These are phyloP conservation scores for Neria commutata DNA, from an alignment of 2,888 invertebrate species.

Conservation along the genomic window DNA sequence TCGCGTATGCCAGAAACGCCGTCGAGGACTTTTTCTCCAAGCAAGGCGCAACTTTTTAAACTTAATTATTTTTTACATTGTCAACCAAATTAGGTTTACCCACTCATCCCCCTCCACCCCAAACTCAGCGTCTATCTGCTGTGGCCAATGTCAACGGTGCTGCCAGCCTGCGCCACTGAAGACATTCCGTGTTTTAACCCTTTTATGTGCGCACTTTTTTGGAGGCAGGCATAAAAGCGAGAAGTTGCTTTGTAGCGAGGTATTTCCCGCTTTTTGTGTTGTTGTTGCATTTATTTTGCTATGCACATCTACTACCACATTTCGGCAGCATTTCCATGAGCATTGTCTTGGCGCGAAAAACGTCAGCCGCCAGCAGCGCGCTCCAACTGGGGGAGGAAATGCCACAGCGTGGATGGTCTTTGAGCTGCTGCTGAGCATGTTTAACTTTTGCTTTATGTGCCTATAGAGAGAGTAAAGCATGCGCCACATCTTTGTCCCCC, in stretches of 20 bases:
- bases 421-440: not conserved
- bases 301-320: no score
- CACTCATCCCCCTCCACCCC: slow-evolving; percentile 3
- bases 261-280: not conserved
- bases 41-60: slow-evolving; percentile 35
- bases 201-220: not conserved
- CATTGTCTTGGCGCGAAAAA: no score
- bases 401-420: not conserved
- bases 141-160: not conserved
- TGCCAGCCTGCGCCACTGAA: no score
- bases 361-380: no score
- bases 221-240: not conserved
- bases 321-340: no score
- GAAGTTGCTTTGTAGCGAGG: no score
- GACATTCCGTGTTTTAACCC: not conserved
- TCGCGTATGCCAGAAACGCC: not conserved
- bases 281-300: not conserved
- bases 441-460: no score
- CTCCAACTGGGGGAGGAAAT: no score
- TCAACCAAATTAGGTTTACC: slow-evolving; percentile 28
- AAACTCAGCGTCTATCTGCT: not conserved
- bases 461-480: no score
- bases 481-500: no score
- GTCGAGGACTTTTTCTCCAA: not conserved
- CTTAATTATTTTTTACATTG: slow-evolving; percentile 43